A percentile compares a stretch with the other conserved stretches of the same genome.
These are phyloP conservation scores for Chaenocephalus aceratus DNA, from an alignment of 2,113 vertebrate genomes.

Conservation along the genomic window DNA sequence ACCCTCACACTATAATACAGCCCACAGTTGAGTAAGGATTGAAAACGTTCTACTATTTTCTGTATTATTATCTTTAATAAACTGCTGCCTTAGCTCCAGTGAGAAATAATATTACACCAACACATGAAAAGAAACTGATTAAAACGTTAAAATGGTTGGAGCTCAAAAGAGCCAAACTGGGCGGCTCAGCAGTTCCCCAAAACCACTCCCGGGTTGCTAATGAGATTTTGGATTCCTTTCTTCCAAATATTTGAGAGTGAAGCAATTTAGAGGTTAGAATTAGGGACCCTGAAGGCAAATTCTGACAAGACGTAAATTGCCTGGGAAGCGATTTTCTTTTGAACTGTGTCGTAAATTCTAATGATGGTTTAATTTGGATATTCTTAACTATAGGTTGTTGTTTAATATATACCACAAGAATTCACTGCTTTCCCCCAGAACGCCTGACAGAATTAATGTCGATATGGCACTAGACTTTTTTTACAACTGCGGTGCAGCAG, in stretches of 20 bases:
- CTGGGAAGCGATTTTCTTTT: conserved; percentile 72
- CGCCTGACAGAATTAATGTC: conserved; percentile 56
- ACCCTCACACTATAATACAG: background rate
- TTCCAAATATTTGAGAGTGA: conserved; percentile 57
- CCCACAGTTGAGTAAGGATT: background rate
- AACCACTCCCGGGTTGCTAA: conserved; percentile 69
- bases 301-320: conserved; percentile 66
- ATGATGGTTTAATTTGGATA: conserved; percentile 78
- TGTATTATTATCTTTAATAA: conserved; percentile 56
- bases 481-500: conserved; percentile 54
- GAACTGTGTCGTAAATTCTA: conserved; percentile 80
- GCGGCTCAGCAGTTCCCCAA: conserved; percentile 50
- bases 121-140: conserved; percentile 59
- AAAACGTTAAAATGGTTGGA: conserved; percentile 40
- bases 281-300: conserved; percentile 70
- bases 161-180: conserved; percentile 51
- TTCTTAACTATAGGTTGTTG: conserved; percentile 73
- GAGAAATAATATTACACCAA: conserved; percentile 31
- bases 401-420: conserved; percentile 76
- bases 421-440: conserved; percentile 39
- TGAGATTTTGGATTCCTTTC: conserved; percentile 76
- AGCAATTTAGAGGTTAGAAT: conserved; percentile 72
- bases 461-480: conserved; percentile 46
- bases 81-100: conserved; percentile 1
- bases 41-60: conserved; percentile 17